Evolutionary conservation across 2,888 invertebrate species (phyloP), one percentile per base, ranked within the genome.

Genomic region (Drosophila mettleri): DNA sequence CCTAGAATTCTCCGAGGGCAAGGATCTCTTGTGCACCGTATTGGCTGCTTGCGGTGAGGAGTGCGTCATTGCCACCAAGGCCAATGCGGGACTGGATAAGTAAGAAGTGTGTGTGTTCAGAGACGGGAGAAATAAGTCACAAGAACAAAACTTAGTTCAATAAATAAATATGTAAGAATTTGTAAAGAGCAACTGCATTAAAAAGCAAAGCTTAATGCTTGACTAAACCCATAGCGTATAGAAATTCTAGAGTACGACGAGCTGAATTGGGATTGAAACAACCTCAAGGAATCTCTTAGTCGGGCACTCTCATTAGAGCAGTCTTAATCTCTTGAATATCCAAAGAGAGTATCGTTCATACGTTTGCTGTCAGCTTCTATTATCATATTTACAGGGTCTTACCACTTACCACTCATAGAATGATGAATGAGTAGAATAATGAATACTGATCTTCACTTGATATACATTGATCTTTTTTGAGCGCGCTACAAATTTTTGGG

Each of bases 11-110:
- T 97, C 96, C 73, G 94, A 95, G 92, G 97, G 97, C 92, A 97
- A 97, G 93, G 97, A 97, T 93, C 94, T 97, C 91, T 94, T 97
- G 95, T 97, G 97, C 95, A 98, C 97, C 86, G 97, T 98, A 90
- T 94, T 98, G 92, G 97, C 97, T 93, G 97, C 97, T 87, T 97
- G 97, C 93, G 97, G 97, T 82, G 97, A 98, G 93, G 97, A 97
- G 94, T 95, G 95, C 93, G 97, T 98, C 89, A 97, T 97, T 94
- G 97, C 97, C 93, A 96, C 97, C 93, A 98, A 98, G 95, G 96
- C 96, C 94, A 97, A 97, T 94, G 97, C 97, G 93, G 97, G 97
- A 93, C 95, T 97, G 92, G 97, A 97, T 94, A 97, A 97, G 96
- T 97, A 97, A 57, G 16, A 6, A 6, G 14, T 29, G n/a, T 10